Evolutionary conservation across 35 echinoderm and acorn worm genomes (phyloP), one percentile per base, ranked within the genome.

Genomic region (Anneissia japonica): DNA sequence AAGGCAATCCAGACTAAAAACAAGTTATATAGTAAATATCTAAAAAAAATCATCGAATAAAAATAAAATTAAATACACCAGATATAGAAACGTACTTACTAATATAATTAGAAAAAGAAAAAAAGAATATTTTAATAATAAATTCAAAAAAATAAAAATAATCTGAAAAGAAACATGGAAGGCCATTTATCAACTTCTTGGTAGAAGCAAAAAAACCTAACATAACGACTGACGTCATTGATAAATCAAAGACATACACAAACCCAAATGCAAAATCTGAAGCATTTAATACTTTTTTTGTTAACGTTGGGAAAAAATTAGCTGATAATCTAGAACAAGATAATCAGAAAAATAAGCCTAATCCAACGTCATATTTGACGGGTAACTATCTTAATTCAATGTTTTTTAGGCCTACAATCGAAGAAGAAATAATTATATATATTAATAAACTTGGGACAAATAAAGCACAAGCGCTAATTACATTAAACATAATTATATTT

Each of bases 121-220:
- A 81, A 81, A 81, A 81, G n/a, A 37, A 39, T 81, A 81, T 28
- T 81, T 39, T 26, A 9, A 26, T 37, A 81, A 81, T 81, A 38
- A 37, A 23, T 81, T 39, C 14, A 30, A 30, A 40, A 35, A 81
- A 35, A 81, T 81, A 35, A 81, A 39, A n/a, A 40, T 26, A 39
- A 81, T 81, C 38, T 81, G 36, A 30, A 81, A 37, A 39, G 34
- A 81, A 37, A 81, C 79, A 10, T 81, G 79, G 79, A 39, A 39
- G 17, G 26, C 38, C 37, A 38, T 81, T 30, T 6, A 81, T 39
- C 35, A 81, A 40, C 51, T 64, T 64, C 40, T 81, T 39, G 38
- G 35, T 81, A 39, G 79, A 30, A 81, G 40, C 23, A 30, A 1
- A 81, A 81, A 81, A 81, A 26, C n/a, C 38, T 39, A 81, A 37